Conservation (phyloP, 2,797 vertebrate species). For the Anas georgica region DNA sequence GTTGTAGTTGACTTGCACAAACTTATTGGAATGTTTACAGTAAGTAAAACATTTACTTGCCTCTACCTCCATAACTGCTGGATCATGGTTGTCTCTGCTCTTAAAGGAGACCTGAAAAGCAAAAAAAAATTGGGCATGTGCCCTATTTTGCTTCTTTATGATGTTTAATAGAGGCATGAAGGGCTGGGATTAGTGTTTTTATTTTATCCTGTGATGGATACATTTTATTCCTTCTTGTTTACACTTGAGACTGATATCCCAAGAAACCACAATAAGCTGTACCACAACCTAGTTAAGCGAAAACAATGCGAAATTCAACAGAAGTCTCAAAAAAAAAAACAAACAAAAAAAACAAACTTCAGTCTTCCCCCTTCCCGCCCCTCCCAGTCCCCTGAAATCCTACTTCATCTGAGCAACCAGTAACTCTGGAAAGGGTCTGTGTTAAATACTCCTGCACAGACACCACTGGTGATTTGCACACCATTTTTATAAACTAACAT, state of each 20-base stretch:
- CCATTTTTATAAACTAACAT: neutral
- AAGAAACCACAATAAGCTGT: neutral
- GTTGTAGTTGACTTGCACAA: neutral
- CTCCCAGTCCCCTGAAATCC: neutral
- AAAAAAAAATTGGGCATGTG: constrained; percentile 70
- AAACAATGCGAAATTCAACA: neutral
- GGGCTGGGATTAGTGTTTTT: neutral
- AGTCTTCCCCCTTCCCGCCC: accelerated
- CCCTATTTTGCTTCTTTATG: constrained; percentile 66
- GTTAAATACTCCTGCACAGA: neutral
- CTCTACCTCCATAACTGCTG: constrained; percentile 72
- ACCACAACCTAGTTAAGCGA: neutral
- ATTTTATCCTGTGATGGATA: neutral
- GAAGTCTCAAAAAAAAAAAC: neutral
- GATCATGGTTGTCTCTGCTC: constrained; percentile 66
- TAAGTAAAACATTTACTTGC: constrained; percentile 70
- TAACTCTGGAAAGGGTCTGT: neutral
- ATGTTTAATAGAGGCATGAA: constrained; percentile 33
- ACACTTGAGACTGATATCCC: neutral
- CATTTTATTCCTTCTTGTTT: neutral
- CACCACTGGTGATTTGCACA: neutral
- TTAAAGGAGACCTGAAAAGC: constrained; percentile 71
- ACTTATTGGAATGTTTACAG: constrained; percentile 22
- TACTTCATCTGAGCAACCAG: neutral
- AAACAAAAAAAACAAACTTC: neutral